Evolutionary conservation across 2,797 vertebrate genomes (phyloP), one percentile per base, ranked within the genome.

Genomic region (Bradypodion pumilum): DNA sequence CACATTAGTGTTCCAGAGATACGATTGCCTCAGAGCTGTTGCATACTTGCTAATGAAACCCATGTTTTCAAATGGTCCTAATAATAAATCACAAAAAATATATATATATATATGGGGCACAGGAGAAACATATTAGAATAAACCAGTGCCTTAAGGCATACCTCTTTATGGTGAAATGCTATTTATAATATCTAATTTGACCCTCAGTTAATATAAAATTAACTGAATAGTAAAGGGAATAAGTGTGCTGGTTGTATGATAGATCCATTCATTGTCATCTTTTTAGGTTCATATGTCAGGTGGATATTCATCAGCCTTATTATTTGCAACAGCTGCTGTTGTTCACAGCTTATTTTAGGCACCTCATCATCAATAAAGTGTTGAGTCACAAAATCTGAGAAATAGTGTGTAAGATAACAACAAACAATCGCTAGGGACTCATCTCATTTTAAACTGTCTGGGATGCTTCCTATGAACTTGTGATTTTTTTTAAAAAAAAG

Each of bases 391-490:
- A 81, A 44, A 90, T 86, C 85, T 62, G 52, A 92, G 87, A 90
- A 90, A 90, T 56, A 72, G 70, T 83, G 85, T 62, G 79, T 65
- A 86, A 68, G 89, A 81, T 52, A 91, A 92, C 86, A 69, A 0
- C 84, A 2, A 83, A 63, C 52, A 32, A 7, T 40, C 42, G 65
- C 42, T 42, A 73, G 92, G 87, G 85, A 82, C 68, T 78, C 79
- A 42, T 59, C 1, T 85, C 88, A 15, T 86, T 80, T 87, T 82
- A n/a, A 86, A 76, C 86, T 90, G 89, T 92, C 92, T 91, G 90
- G 91, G 89, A 94, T 91, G 91, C 88, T 93, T 94, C 93, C 93
- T 92, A 94, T 92, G 93, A 92, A 92, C n/a, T 74, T 69, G 89
- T 85, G 89, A 90, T 68, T 91, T 80, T 9, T 7, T 2, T 27